Conservation (phyloP, 2,888 invertebrate genomes). For the Tribolium freemani region DNA sequence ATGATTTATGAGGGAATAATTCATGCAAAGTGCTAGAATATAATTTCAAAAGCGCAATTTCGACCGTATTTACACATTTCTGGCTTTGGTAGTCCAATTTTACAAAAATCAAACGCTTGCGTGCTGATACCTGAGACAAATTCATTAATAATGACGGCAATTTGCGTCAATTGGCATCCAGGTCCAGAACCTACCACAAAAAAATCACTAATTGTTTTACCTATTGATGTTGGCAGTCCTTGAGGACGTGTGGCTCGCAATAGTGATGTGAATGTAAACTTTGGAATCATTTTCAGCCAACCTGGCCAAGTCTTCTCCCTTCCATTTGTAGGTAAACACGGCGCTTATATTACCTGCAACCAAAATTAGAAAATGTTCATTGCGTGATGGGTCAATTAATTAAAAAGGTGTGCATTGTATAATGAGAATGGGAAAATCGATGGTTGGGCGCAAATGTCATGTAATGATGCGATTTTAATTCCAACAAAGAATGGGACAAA, state of each 20-base stretch:
- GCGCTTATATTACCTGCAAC: slow-evolving; percentile 84
- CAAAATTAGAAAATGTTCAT: slow-evolving; percentile 27
- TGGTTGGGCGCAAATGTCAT: slow-evolving; percentile 1
- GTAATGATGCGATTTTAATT: background rate
- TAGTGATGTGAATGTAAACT: slow-evolving; percentile 79
- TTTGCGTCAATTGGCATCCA: background rate
- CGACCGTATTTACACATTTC: background rate
- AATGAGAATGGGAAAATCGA: slow-evolving; percentile 21
- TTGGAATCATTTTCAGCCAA: slow-evolving; percentile 79
- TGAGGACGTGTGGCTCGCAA: slow-evolving; percentile 74
- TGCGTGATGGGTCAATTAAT: slow-evolving; percentile 27
- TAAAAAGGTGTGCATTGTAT: slow-evolving; percentile 7
- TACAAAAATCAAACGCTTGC: background rate
- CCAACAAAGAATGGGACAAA: background rate
- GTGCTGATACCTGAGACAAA: background rate
- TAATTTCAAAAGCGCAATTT: slow-evolving; percentile 15
- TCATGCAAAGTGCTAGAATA: slow-evolving; percentile 6
- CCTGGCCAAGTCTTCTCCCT: slow-evolving; percentile 81
- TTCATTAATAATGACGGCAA: background rate
- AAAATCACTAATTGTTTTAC: slow-evolving; percentile 66
- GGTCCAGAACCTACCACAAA: background rate
- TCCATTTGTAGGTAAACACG: slow-evolving; percentile 84
- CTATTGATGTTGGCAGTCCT: slow-evolving; percentile 78
- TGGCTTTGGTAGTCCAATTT: background rate
- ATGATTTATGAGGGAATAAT: slow-evolving; percentile 1